These are phyloP conservation scores for Drepanosiphum platanoidis DNA, from an alignment of 2,888 invertebrate genomes.

Conservation along the genomic window DNA sequence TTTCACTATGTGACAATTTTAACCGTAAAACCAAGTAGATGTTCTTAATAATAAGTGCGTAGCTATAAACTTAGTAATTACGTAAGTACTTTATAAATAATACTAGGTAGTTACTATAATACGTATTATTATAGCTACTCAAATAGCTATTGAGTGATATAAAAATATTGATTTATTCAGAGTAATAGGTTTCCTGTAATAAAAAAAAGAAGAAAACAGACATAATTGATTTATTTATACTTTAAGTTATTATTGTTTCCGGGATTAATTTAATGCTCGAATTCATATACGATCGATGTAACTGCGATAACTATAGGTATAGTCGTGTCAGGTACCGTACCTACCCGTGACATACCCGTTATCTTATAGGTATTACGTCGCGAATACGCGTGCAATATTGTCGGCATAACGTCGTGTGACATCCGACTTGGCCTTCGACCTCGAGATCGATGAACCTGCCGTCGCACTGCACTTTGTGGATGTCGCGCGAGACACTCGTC, in stretches of 20 bases:
- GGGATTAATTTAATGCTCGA: background rate
- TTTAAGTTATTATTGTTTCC: background rate
- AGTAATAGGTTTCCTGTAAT: too few species aligned
- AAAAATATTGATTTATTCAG: too few species aligned
- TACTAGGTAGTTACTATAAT: too few species aligned
- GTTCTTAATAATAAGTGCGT: too few species aligned
- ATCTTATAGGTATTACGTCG: background rate
- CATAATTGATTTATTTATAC: too few species aligned
- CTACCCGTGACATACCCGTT: background rate
- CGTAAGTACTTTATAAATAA: too few species aligned
- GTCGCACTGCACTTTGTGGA: background rate
- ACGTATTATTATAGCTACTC: too few species aligned
- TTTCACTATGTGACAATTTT: too few species aligned
- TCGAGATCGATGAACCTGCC: constrained; percentile 46
- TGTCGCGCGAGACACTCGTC: constrained; percentile 4
- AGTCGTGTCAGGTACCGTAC: background rate
- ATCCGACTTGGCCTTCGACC: constrained; percentile 27
- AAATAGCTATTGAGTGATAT: too few species aligned
- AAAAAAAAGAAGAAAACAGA: too few species aligned
- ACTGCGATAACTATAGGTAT: background rate
- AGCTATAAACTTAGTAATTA: too few species aligned
- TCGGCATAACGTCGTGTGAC: background rate
- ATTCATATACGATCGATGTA: background rate
- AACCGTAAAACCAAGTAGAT: too few species aligned
- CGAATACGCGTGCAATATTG: constrained; percentile 4